Evolutionary conservation across 1,140 invertebrate species (phyloP).

Genomic region (Zaprionus inermis): DNA sequence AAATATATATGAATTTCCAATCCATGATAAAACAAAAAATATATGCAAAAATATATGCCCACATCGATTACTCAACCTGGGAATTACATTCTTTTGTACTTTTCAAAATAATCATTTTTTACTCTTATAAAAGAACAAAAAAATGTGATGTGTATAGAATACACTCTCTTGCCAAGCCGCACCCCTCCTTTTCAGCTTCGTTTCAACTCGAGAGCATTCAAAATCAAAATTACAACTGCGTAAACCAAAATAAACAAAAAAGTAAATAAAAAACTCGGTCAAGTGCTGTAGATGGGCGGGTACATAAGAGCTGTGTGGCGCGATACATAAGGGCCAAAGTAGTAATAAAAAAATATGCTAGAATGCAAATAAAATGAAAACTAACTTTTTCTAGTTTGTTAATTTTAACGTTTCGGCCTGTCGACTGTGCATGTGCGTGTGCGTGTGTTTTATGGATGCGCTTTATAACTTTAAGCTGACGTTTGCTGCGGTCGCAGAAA

Average conservation of each 20-base stretch:
- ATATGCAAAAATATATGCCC: not conserved
- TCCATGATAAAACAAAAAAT: not conserved
- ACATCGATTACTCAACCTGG: not conserved
- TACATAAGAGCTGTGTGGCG: not conserved
- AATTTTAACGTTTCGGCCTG: slow-evolving; percentile 52
- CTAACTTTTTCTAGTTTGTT: slow-evolving; percentile 63
- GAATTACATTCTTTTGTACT: not conserved
- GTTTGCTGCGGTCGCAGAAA: slow-evolving; percentile 29
- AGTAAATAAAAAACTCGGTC: slow-evolving; percentile 63
- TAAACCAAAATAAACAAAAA: not conserved
- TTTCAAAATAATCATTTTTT: not conserved
- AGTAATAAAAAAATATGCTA: slow-evolving; percentile 4
- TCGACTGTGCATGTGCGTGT: not conserved
- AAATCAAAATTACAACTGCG: slow-evolving; percentile 4
- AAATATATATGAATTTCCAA: too few species aligned
- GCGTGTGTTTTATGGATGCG: slow-evolving; percentile 29
- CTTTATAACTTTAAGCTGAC: slow-evolving; percentile 38
- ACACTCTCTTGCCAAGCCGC: not conserved
- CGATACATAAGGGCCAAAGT: slow-evolving; percentile 17
- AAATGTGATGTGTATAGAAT: not conserved
- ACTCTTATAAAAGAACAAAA: not conserved
- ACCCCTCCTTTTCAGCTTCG: not conserved
- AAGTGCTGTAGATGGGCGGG: slow-evolving; percentile 47
- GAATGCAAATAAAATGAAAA: slow-evolving; percentile 18
- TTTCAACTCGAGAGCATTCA: not conserved